phyloP scores from a whole-genome alignment of 2,888 invertebrate species.

The Esperia sulphurella region DNA sequence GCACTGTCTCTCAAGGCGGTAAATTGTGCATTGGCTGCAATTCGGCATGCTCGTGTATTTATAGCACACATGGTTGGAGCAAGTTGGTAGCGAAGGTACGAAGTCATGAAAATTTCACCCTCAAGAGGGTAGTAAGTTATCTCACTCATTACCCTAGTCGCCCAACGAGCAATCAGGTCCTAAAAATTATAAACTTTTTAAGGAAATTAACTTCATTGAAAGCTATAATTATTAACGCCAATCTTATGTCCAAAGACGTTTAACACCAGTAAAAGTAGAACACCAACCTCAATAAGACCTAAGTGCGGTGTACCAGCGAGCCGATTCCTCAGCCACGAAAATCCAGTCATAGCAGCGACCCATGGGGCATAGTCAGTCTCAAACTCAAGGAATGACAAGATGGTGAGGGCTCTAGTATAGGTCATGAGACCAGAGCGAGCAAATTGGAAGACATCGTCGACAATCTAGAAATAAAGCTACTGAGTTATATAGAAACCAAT shows the following conservation, averaged over 20 bases:
- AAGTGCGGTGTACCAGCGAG: conserved; percentile 33
- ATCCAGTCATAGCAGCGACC: conserved; percentile 81
- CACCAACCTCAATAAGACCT: conserved; percentile 1
- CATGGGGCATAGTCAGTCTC: conserved; percentile 89
- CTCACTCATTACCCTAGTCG: conserved; percentile 33
- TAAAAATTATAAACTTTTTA: conserved; percentile 16
- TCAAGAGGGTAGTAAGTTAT: conserved; percentile 38
- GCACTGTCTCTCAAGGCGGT: conserved; percentile 16
- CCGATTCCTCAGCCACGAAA: conserved; percentile 70
- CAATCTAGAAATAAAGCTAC: conserved; percentile 52
- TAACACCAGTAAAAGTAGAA: no score
- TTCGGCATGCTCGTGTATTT: conserved; percentile 33
- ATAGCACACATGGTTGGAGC: conserved; percentile 53
- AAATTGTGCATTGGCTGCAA: conserved; percentile 41
- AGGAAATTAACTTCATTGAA: no score
- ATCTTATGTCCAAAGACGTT: no score
- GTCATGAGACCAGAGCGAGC: conserved; percentile 82
- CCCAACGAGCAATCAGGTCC: conserved; percentile 43
- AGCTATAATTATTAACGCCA: no score
- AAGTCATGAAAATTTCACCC: conserved; percentile 51
- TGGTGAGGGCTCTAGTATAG: conserved; percentile 81
- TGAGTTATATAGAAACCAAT: not conserved
- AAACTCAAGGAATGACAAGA: conserved; percentile 83
- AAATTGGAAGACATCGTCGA: conserved; percentile 88
- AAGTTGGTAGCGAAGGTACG: conserved; percentile 58